A percentile compares a stretch with the other conserved stretches of the same genome.
Evolutionary conservation across 2,797 vertebrate species (phyloP).

Genomic region (Eupleurogrammus muticus): DNA sequence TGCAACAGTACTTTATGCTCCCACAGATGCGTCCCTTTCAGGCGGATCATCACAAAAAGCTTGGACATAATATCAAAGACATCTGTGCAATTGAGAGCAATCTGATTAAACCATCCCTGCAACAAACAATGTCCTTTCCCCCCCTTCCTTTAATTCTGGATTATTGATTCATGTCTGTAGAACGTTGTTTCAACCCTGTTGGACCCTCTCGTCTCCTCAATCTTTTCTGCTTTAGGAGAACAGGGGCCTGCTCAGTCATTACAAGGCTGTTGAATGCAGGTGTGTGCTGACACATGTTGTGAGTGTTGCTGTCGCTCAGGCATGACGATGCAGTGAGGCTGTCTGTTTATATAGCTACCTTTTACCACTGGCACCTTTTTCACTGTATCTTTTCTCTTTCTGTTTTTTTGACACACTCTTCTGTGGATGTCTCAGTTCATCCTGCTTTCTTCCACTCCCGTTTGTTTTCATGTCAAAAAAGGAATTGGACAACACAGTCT

Average conservation of each 20-base stretch:
- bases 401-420: constrained; percentile 4
- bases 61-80: not conserved
- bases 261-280: constrained; percentile 31
- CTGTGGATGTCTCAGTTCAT: constrained; percentile 19
- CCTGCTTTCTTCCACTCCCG: not conserved
- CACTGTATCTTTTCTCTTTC: constrained; percentile 20
- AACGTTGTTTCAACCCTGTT: not conserved
- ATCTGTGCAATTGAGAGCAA: constrained; percentile 4
- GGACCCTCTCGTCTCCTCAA: not conserved
- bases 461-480: constrained; percentile 4
- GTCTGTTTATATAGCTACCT: constrained; percentile 69
- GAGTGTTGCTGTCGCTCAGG: constrained; percentile 58
- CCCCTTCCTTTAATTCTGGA: not conserved
- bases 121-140: not conserved
- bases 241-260: constrained; percentile 44
- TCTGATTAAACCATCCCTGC: not conserved
- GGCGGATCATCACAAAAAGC: not conserved
- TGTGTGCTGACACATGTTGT: constrained; percentile 56
- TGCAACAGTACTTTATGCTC: not conserved
- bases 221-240: constrained; percentile 29
- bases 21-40: not conserved
- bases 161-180: not conserved
- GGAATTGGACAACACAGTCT: not conserved
- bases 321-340: constrained; percentile 70
- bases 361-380: constrained; percentile 37